These are phyloP conservation scores for Elgonia sp. DNA, from an alignment of 2,888 invertebrate species.

Conservation along the genomic window DNA sequence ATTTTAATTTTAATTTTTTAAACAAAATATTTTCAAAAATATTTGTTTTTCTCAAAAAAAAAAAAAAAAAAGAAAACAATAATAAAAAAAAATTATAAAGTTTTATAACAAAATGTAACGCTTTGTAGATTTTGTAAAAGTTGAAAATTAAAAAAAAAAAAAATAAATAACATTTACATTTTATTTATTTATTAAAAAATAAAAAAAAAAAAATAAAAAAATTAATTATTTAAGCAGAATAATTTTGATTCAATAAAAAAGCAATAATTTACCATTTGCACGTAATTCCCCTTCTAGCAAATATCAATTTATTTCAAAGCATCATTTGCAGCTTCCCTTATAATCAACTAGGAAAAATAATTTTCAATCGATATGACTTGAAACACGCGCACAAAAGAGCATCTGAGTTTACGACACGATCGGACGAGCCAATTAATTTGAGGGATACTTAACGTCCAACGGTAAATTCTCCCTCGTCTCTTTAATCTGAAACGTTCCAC, in stretches of 20 bases:
- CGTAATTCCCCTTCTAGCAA: constrained; percentile 10
- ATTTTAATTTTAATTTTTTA: too few relatives aligned
- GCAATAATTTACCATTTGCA: constrained; percentile 1
- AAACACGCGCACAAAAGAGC: constrained; percentile 53
- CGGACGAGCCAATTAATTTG: constrained; percentile 83
- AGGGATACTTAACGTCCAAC: constrained; percentile 80
- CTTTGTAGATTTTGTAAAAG: too few relatives aligned
- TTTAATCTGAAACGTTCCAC: constrained; percentile 69
- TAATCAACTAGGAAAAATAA: constrained; percentile 49
- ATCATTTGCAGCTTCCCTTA: constrained; percentile 34
- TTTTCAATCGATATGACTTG: constrained; percentile 47
- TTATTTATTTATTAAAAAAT: too few relatives aligned
- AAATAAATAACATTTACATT: too few relatives aligned
- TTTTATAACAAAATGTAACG: too few relatives aligned
- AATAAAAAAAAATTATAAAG: too few relatives aligned
- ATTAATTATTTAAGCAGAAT: not conserved
- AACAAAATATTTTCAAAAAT: too few relatives aligned
- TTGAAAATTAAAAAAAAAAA: too few relatives aligned
- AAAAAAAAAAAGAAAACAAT: too few relatives aligned
- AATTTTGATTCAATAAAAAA: not conserved
- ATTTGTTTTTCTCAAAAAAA: too few relatives aligned
- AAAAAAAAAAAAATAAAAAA: too few relatives aligned
- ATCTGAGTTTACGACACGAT: constrained; percentile 66
- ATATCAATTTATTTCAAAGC: constrained; percentile 33
- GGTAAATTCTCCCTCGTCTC: constrained; percentile 79